Evolutionary conservation across 2,888 invertebrate genomes (phyloP).

Genomic region (Tinea pellionella): DNA sequence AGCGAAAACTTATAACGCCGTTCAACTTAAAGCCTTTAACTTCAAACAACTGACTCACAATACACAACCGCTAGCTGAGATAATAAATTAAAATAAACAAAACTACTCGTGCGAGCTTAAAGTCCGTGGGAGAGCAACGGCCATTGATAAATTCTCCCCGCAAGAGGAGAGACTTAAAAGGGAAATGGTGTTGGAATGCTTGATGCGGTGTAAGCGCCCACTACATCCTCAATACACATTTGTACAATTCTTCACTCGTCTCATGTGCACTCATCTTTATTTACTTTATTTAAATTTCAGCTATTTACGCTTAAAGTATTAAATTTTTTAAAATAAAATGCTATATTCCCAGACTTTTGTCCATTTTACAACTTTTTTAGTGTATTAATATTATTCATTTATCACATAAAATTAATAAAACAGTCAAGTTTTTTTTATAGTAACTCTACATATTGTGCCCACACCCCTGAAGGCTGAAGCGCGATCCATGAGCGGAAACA

Average conservation of each 20-base stretch:
- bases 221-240: constrained; percentile 9
- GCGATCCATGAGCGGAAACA: too few species aligned
- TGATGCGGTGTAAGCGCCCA: constrained; percentile 22
- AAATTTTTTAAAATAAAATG: too few species aligned
- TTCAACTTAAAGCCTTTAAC: background rate
- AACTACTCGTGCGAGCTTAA: constrained; percentile 24
- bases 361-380: too few species aligned
- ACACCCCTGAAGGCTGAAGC: too few species aligned
- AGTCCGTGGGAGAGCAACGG: constrained; percentile 15
- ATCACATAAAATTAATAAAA: too few species aligned
- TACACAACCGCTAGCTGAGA: constrained; percentile 12
- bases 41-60: background rate
- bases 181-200: constrained; percentile 57
- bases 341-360: too few species aligned
- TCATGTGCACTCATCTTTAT: background rate
- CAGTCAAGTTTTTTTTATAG: too few species aligned
- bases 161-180: constrained; percentile 49
- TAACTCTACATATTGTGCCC: too few species aligned
- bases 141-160: constrained; percentile 25
- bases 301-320: too few species aligned
- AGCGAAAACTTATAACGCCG: background rate
- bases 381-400: too few species aligned
- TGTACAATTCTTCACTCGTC: background rate
- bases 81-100: constrained; percentile 14
- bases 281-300: background rate